Evolutionary conservation across 1,140 invertebrate genomes (phyloP), one percentile per base, ranked within the genome.

Genomic region (Ostrea edulis): DNA sequence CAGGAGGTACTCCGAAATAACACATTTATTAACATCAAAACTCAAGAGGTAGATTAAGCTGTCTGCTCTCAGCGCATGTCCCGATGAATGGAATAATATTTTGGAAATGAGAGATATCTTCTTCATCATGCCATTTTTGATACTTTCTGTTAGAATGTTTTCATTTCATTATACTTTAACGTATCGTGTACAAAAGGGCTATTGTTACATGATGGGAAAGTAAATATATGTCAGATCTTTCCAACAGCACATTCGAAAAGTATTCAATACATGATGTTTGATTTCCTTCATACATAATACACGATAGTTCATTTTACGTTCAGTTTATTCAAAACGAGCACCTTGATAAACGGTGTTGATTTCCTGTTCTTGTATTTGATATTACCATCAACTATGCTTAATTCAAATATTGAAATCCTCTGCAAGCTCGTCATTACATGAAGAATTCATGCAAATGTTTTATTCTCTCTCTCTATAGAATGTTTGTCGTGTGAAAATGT

Each of bases 131-230:
- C 11, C 25, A 29, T 71, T 71, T 71, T 71, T 20, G 29, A 71
- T 35, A 35, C 29, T 71, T 71, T 35, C 68, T 14, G 25, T 25
- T 25, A 71, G 29, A 29, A 29, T 71, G 68, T 44, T 71, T 71
- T 25, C 68, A 71, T 71, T 71, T 25, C 68, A 71, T 71, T 71
- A 44, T 44, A 71, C 68, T 71, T 71, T 29, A 12, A 25, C 29
- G 68, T 35, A 29, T 29, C 14, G 22, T 71, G 68, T 14, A 71
- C 68, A 71, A 71, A 68, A 71, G 68, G 68, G 25, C 12, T 35
- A 29, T 71, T 71, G 68, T 71, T 71, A 25, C 29, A 25, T 71
- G 68, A 71, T 71, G 68, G 68, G 68, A 71, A 71, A 71, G 68
- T 71, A 71, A 71, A 71, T 25, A 29, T 35, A 25, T 71, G 29